A percentile compares a stretch with the other conserved stretches of the same genome.
Evolutionary conservation across 2,888 invertebrate genomes (phyloP).

Genomic region (Phalangium opilio): DNA sequence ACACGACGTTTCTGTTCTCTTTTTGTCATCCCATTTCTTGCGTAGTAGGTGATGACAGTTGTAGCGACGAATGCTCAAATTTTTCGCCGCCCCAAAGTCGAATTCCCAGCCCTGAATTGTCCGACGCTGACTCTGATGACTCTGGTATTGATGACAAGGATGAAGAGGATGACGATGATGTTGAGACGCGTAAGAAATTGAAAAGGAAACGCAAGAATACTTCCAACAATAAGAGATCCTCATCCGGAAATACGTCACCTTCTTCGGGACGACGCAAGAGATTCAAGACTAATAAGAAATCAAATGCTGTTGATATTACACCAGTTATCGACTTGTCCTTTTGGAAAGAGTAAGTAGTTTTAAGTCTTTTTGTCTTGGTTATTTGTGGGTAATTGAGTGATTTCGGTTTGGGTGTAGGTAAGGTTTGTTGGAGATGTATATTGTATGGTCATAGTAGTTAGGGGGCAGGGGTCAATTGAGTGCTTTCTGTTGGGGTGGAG

Average conservation of each 20-base stretch:
- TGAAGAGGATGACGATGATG: conserved; percentile 14
- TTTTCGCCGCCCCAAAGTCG: conserved; percentile 17
- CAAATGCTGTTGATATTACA: conserved; percentile 20
- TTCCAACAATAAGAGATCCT: background rate
- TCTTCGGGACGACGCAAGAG: conserved; percentile 15
- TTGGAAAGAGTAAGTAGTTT: conserved; percentile 48
- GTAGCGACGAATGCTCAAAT: conserved; percentile 17
- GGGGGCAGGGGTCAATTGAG: no score
- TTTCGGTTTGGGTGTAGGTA: no score
- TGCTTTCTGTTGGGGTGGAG: no score
- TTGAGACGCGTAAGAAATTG: conserved; percentile 10
- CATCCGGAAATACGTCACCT: conserved; percentile 19
- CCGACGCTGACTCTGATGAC: conserved; percentile 27
- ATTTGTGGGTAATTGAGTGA: no score
- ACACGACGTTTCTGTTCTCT: no score
- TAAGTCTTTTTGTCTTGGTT: background rate
- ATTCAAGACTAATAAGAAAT: conserved; percentile 26
- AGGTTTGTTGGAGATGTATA: no score
- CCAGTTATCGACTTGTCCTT: conserved; percentile 47
- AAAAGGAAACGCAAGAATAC: conserved; percentile 8
- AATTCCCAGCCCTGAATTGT: conserved; percentile 21
- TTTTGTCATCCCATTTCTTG: conserved; percentile 1
- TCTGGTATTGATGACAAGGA: conserved; percentile 18
- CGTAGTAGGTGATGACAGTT: conserved; percentile 20
- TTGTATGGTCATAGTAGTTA: no score